Evolutionary conservation across 2,113 vertebrate genomes (phyloP).

Genomic region (Siphamia tubifer): DNA sequence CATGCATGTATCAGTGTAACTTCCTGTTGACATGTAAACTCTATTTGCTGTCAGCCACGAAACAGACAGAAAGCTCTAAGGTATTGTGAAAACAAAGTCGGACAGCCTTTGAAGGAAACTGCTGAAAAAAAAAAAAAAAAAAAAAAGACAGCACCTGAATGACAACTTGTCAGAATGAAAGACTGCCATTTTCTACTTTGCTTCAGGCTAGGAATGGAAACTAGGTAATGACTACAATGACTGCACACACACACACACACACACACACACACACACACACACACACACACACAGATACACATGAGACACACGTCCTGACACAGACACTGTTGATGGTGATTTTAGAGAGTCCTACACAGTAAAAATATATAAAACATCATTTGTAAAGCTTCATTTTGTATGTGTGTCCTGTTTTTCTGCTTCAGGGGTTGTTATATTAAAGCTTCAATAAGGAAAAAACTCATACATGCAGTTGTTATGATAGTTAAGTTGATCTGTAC

Average conservation of each 20-base stretch:
- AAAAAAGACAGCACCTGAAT: slow-evolving; percentile 58
- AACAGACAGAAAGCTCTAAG: slow-evolving; percentile 56
- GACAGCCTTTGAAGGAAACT: slow-evolving; percentile 44
- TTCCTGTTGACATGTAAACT: slow-evolving; percentile 56
- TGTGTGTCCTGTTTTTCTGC: no score
- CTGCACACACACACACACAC: slow-evolving; percentile 22
- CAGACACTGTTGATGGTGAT: background rate
- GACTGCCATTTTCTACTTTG: slow-evolving; percentile 66
- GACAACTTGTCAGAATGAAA: slow-evolving; percentile 80
- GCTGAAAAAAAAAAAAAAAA: background rate
- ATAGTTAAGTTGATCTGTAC: no score
- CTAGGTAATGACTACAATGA: slow-evolving; percentile 63
- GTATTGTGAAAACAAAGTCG: slow-evolving; percentile 60
- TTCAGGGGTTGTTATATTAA: no score
- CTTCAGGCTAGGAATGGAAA: slow-evolving; percentile 62
- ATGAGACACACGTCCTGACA: slow-evolving; percentile 6
- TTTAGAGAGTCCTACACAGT: background rate
- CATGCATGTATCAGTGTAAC: slow-evolving; percentile 47
- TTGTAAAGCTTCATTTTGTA: no score
- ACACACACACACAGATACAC: slow-evolving; percentile 11
- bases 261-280: background rate
- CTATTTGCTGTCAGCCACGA: slow-evolving; percentile 59
- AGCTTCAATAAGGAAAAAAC: no score
- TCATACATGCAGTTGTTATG: no score
- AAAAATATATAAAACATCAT: no score